Evolutionary conservation across 2,888 invertebrate genomes (phyloP), one percentile per base, ranked within the genome.

Genomic region (Pristionchus mayeri): DNA sequence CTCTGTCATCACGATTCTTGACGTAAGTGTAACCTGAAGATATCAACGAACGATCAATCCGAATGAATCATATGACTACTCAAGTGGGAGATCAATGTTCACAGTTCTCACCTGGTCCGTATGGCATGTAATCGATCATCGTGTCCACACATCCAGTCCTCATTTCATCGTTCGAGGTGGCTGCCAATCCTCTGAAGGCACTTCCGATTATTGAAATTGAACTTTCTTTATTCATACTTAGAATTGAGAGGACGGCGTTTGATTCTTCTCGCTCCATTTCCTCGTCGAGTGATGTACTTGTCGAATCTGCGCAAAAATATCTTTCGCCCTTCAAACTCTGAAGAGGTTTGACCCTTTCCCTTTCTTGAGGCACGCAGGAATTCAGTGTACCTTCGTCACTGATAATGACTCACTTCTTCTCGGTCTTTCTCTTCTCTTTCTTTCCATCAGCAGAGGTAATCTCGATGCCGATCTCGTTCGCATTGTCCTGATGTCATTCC

Each of bases 1-100:
- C 78, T 4, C 88, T 84, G 27, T 85, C 63, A 2, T 48, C 76
- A 48, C 87, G 85, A 52, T 83, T 84, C 24, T 76, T 80, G 30
- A 88, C 84, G 84, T 88, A 88, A 7, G 87, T 85, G 81, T 87
- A 88, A n/a, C 88, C 82, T 81, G 63, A 13, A 1, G 71, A 71
- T 40, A 71, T 71, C 37, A 71, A 71, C 40, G n/a, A n/a, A n/a
- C n/a, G n/a, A n/a, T n/a, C n/a, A n/a, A n/a, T n/a, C n/a, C n/a
- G n/a, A n/a, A n/a, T n/a, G n/a, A n/a, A n/a, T n/a, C n/a, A n/a
- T n/a, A n/a, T n/a, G n/a, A n/a, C n/a, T n/a, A n/a, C n/a, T n/a
- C n/a, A n/a, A n/a, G n/a, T n/a, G n/a, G n/a, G n/a, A n/a, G n/a
- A n/a, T n/a, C n/a, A n/a, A n/a, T n/a, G n/a, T n/a, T n/a, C n/a